These are phyloP conservation scores for Pteria penguin DNA, from an alignment of 2,888 invertebrate genomes.

Conservation along the genomic window DNA sequence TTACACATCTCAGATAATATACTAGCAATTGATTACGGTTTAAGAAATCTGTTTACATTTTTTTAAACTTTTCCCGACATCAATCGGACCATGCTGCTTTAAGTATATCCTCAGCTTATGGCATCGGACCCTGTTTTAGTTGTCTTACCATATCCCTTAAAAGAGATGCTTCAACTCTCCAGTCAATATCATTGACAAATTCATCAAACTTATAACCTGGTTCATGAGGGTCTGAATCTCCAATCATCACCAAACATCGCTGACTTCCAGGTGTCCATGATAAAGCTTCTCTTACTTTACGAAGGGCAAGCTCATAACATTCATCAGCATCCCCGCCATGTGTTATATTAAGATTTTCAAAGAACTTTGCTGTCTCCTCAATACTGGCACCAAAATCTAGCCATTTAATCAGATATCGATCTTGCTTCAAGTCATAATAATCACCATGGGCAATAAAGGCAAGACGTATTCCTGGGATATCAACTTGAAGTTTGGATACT, in stretches of 20 bases:
- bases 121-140: neutral
- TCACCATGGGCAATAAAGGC: constrained; percentile 74
- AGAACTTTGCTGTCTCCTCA: constrained; percentile 65
- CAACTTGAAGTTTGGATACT: constrained; percentile 64
- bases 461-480: constrained; percentile 70
- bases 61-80: no score
- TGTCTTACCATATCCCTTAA: constrained; percentile 58
- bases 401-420: constrained; percentile 68
- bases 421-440: constrained; percentile 64
- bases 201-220: constrained; percentile 59
- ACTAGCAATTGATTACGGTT: no score
- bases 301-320: constrained; percentile 74
- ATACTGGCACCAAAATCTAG: constrained; percentile 68
- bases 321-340: constrained; percentile 72
- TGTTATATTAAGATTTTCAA: constrained; percentile 61
- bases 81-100: no score
- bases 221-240: constrained; percentile 68
- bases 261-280: constrained; percentile 71
- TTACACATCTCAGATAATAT: no score
- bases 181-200: constrained; percentile 62
- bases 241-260: constrained; percentile 70
- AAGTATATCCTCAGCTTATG: no score
- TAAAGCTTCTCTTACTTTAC: constrained; percentile 60
- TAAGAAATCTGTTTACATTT: no score
- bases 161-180: constrained; percentile 58